Evolutionary conservation across 1,140 invertebrate genomes (phyloP).

Genomic region (Lepidotrigona ventralis): DNA sequence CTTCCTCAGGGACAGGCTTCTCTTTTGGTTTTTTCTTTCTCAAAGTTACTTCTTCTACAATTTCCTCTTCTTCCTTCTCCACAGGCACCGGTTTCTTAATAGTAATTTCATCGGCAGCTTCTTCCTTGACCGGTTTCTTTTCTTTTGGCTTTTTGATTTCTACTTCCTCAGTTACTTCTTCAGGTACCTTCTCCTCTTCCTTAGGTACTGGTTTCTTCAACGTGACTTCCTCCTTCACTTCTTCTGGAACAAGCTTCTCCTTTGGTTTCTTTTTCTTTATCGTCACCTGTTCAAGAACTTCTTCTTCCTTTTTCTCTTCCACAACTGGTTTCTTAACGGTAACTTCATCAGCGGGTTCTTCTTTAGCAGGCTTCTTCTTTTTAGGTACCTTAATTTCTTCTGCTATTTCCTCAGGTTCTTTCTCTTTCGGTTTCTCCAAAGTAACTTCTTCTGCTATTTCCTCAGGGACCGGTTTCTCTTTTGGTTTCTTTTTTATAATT

Average conservation of each 20-base stretch:
- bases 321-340: slow-evolving; percentile 76
- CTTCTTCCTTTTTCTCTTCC: slow-evolving; percentile 73
- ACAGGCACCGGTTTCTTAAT: slow-evolving; percentile 75
- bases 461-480: slow-evolving; percentile 72
- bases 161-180: slow-evolving; percentile 63
- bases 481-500: slow-evolving; percentile 68
- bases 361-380: slow-evolving; percentile 68
- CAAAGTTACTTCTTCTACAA: slow-evolving; percentile 49
- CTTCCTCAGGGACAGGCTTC: slow-evolving; percentile 32
- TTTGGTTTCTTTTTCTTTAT: slow-evolving; percentile 70
- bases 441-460: slow-evolving; percentile 62
- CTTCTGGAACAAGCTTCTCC: slow-evolving; percentile 73
- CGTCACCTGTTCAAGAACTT: slow-evolving; percentile 71
- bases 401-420: slow-evolving; percentile 64
- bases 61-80: slow-evolving; percentile 67
- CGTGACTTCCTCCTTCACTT: slow-evolving; percentile 69
- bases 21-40: slow-evolving; percentile 58
- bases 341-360: slow-evolving; percentile 76
- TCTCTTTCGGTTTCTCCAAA: slow-evolving; percentile 71
- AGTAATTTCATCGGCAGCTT: slow-evolving; percentile 78
- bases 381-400: slow-evolving; percentile 72
- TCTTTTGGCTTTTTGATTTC: slow-evolving; percentile 66
- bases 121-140: slow-evolving; percentile 70
- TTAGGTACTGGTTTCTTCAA: slow-evolving; percentile 69
- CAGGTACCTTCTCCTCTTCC: slow-evolving; percentile 54